Percentiles rank a stretch among this genome's conserved stretches.
These are phyloP conservation scores for Hypsopygia costalis DNA, from an alignment of 2,888 invertebrate species.

Conservation along the genomic window DNA sequence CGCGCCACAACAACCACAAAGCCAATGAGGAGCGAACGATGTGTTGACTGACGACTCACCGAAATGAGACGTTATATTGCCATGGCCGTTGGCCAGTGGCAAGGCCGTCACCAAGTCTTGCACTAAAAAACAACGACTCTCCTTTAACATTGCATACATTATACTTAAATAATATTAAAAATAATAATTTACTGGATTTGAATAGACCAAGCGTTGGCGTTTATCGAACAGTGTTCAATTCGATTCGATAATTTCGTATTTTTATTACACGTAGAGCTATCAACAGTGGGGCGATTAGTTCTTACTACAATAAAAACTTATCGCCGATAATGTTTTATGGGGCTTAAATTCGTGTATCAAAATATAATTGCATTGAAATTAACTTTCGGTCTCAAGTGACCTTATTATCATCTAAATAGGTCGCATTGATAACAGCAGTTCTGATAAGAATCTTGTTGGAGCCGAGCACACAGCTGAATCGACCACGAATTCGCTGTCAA, in stretches of 20 bases:
- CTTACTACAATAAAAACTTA: constrained; percentile 8
- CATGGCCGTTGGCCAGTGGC: constrained; percentile 79
- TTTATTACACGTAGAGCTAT: constrained; percentile 8
- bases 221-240: constrained; percentile 40
- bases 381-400: constrained; percentile 43
- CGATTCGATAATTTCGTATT: constrained; percentile 24
- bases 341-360: background rate
- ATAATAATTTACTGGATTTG: constrained; percentile 10
- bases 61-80: constrained; percentile 78
- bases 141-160: constrained; percentile 70
- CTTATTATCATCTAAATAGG: constrained; percentile 64
- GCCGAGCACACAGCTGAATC: constrained; percentile 52
- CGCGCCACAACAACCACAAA: constrained; percentile 75
- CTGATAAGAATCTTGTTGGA: constrained; percentile 75
- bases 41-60: constrained; percentile 76
- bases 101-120: constrained; percentile 81
- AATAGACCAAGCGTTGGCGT: constrained; percentile 18
- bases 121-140: constrained; percentile 79
- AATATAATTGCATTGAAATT: background rate
- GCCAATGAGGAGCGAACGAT: constrained; percentile 67
- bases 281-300: constrained; percentile 10
- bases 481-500: constrained; percentile 60
- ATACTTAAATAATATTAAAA: constrained; percentile 23
- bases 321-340: constrained; percentile 11
- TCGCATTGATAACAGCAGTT: constrained; percentile 67